Percentiles rank a stretch among this genome's conserved stretches.
These are phyloP conservation scores for Trichonephila clavipes DNA, from an alignment of 1,140 invertebrate species.

Conservation along the genomic window DNA sequence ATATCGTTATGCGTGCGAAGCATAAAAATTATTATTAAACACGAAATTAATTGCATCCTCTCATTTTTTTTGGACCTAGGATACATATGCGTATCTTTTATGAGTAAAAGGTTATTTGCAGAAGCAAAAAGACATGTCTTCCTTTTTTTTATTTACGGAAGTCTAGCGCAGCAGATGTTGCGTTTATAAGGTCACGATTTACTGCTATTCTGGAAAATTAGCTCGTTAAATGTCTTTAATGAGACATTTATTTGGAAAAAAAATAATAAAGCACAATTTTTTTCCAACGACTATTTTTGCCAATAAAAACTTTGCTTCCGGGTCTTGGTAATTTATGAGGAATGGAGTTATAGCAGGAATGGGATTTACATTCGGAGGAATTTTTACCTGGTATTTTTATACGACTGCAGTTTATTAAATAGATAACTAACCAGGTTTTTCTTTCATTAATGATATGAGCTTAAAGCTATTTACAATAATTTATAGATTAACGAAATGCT, in stretches of 20 bases:
- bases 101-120: background rate
- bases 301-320: background rate
- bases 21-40: background rate
- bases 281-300: background rate
- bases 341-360: background rate
- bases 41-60: background rate
- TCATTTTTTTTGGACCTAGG: background rate
- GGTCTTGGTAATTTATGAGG: background rate
- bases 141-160: background rate
- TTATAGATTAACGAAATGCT: too few species aligned
- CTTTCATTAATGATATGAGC: too few species aligned
- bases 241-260: background rate
- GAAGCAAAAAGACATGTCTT: background rate
- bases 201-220: background rate
- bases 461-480: too few species aligned
- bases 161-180: background rate
- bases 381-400: background rate
- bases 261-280: background rate
- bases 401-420: background rate
- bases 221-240: background rate
- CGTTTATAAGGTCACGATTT: conserved; percentile 1
- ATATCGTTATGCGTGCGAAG: too few species aligned
- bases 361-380: background rate
- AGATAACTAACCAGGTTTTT: too few species aligned
- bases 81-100: background rate